A percentile compares a stretch with the other conserved stretches of the same genome.
Conservation (phyloP, 2,113 vertebrate species). For the Philantomba maxwellii region DNA sequence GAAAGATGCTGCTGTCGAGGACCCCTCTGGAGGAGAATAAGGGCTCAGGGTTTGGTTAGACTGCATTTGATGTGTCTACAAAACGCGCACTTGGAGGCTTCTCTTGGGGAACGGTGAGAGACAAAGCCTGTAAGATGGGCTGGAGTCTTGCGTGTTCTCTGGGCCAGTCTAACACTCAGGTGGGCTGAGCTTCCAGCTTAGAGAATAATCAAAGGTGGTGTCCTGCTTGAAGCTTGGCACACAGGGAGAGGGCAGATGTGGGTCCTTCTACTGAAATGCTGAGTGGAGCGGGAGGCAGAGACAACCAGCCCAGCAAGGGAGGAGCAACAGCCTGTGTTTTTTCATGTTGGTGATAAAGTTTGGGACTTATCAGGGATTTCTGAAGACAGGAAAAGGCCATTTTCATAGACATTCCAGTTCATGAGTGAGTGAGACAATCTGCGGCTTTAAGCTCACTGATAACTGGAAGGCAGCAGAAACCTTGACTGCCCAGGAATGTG, state of each 20-base stretch:
- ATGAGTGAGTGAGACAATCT: not conserved
- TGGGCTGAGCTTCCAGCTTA: not conserved
- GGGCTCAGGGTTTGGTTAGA: not conserved
- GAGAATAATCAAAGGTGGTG: not conserved
- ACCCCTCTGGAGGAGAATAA: not conserved
- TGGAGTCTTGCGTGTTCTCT: not conserved
- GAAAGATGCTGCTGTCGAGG: not conserved
- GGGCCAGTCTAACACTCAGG: not conserved
- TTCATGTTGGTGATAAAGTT: not conserved
- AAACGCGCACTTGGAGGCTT: not conserved
- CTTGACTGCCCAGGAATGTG: slow-evolving; percentile 17
- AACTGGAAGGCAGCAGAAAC: not conserved
- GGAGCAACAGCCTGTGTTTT: not conserved
- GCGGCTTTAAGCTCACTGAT: not conserved
- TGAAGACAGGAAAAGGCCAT: not conserved
- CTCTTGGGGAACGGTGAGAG: not conserved
- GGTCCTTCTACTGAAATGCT: not conserved
- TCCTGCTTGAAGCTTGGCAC: not conserved
- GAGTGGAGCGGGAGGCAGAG: not conserved
- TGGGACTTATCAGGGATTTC: not conserved
- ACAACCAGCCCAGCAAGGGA: not conserved
- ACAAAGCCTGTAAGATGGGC: not conserved
- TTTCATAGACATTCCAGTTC: not conserved
- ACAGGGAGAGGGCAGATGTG: not conserved
- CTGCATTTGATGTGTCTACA: not conserved